These are phyloP conservation scores for Labeo catla DNA, from an alignment of 2,113 vertebrate species.

Conservation along the genomic window DNA sequence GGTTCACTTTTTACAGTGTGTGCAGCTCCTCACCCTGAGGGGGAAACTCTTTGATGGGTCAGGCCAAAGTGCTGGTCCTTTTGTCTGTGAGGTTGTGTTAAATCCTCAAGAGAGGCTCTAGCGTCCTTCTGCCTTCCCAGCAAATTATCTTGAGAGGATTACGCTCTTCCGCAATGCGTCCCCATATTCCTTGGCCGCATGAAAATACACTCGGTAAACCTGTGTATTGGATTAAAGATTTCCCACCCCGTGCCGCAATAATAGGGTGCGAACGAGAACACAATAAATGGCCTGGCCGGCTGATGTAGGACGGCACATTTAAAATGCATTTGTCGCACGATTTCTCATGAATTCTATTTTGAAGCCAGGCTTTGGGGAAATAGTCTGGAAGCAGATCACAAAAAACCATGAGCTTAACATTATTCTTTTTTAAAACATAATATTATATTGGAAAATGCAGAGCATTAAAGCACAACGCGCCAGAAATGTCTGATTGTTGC, in stretches of 20 bases:
- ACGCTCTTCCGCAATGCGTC: conserved; percentile 57
- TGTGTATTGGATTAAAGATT: conserved; percentile 71
- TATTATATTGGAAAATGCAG: conserved; percentile 16
- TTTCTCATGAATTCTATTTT: conserved; percentile 59
- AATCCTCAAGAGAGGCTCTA: conserved; percentile 59
- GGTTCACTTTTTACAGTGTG: no score
- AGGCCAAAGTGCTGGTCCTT: conserved; percentile 32
- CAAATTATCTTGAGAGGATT: conserved; percentile 69
- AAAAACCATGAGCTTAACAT: conserved; percentile 63
- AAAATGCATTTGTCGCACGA: conserved; percentile 43
- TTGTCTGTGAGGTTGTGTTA: conserved; percentile 37
- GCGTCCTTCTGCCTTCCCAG: conserved; percentile 50
- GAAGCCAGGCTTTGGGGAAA: conserved; percentile 41
- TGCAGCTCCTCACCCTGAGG: neutral
- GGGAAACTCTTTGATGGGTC: conserved; percentile 17
- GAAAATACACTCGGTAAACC: conserved; percentile 69
- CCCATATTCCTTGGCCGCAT: conserved; percentile 59
- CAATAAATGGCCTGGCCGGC: conserved; percentile 67
- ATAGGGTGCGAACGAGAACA: conserved; percentile 57
- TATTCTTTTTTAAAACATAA: conserved; percentile 48
- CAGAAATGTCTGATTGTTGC: neutral
- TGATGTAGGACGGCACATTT: conserved; percentile 49
- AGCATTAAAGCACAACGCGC: neutral
- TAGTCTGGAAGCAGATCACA: conserved; percentile 30
- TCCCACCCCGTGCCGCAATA: conserved; percentile 53